Percentiles rank a stretch among this genome's conserved stretches.
Evolutionary conservation across 1,140 invertebrate species (phyloP).

Genomic region (Stegodyphus dumicola): DNA sequence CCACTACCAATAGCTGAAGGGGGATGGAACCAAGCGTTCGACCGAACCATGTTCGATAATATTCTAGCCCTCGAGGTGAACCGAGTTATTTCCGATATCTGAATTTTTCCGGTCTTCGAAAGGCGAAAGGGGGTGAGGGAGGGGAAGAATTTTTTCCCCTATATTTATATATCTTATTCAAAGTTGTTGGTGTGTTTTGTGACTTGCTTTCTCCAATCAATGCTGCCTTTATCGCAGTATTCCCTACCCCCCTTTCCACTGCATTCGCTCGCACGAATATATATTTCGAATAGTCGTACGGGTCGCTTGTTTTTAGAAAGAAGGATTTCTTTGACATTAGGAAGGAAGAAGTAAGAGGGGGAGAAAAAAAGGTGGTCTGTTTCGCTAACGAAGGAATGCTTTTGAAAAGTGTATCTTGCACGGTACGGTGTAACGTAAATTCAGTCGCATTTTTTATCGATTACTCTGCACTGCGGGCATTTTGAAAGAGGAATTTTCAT

Average conservation of each 20-base stretch:
- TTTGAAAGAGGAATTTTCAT: too few relatives aligned
- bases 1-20: neutral
- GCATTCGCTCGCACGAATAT: neutral
- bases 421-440: too few relatives aligned
- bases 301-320: slow-evolving; percentile 15
- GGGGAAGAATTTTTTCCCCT: slow-evolving; percentile 2
- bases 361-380: neutral
- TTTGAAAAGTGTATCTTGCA: neutral
- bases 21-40: slow-evolving; percentile 1
- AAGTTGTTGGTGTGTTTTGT: slow-evolving; percentile 19
- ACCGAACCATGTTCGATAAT: slow-evolving; percentile 35
- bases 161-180: slow-evolving; percentile 35
- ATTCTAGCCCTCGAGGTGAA: slow-evolving; percentile 43
- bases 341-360: neutral
- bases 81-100: slow-evolving; percentile 58
- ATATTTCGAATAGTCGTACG: slow-evolving; percentile 13
- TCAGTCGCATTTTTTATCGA: slow-evolving; percentile 8
- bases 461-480: neutral
- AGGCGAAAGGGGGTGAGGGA: neutral
- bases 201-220: slow-evolving; percentile 5
- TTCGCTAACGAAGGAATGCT: slow-evolving; percentile 10
- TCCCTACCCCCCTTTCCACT: neutral
- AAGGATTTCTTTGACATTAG: slow-evolving; percentile 25
- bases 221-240: slow-evolving; percentile 18
- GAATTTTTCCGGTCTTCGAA: slow-evolving; percentile 51